Evolutionary conservation across 2,113 vertebrate species (phyloP), one percentile per base, ranked within the genome.

Genomic region (Sinocyclocheilus anophthalmus): DNA sequence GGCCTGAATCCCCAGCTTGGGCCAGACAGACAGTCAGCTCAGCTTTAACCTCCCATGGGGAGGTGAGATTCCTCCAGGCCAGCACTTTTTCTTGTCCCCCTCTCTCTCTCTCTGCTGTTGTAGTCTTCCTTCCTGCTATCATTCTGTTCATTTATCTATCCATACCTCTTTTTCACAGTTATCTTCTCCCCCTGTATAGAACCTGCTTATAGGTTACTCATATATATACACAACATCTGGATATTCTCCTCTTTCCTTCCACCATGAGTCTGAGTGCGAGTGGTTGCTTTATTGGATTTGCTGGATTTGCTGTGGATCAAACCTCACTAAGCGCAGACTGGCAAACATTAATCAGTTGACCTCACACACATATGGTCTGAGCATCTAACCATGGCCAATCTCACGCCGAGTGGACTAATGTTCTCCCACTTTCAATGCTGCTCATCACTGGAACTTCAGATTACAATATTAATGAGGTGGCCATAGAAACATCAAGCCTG

Each of bases 231-330:
- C 8, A 75, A 8, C 22, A 61, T 39, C 26, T 14, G 1, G 14
- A 42, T 67, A 48, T 67, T 18, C 39, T 65, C 6, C 39, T 50
- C 75, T 53, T 14, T 75, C 76, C 3, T 14, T 78, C 76, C n/a
- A 13, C 5, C 22, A 37, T 61, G 72, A 50, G 45, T n/a, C 53
- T 37, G 76, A 22, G 8, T 14, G 39, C 0, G 26, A 83, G 26
- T 37, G n/a, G 42, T 72, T 55, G 61, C 39, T 70, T 89, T 83
- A 88, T 87, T 88, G 78, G 83, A 87, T 87, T 89, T 61, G 18
- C 24, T 83, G 65, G 87, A 86, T 88, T 88, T 88, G 73, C 50
- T 37, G 80, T 85, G 75, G 78, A 78, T 88, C 87, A 86, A 78
- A 53, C 33, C 76, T 76, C 24, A 77, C 57, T 81, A 80, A 88